Conservation (phyloP, 2,797 vertebrate genomes). For the Otus scops region DNA sequence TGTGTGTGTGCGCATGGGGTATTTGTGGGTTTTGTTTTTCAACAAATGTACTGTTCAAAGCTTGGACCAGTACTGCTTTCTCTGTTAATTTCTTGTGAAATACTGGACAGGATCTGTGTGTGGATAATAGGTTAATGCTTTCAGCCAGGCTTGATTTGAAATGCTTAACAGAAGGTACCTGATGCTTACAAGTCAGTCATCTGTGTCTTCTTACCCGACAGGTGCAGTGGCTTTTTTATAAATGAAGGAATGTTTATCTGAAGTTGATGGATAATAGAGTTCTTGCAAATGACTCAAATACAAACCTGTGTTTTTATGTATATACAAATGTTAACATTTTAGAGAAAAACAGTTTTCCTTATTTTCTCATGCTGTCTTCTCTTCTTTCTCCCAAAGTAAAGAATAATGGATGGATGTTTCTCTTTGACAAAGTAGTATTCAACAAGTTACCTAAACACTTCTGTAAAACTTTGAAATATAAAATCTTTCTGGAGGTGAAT, state of each 20-base stretch:
- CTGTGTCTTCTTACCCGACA: not conserved
- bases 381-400: not conserved
- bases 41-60: not conserved
- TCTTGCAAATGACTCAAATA: not conserved
- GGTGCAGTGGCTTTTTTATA: not conserved
- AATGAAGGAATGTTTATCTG: not conserved
- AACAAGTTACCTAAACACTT: not conserved
- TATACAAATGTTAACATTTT: not conserved
- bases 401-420: not conserved
- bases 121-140: not conserved
- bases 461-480: not conserved
- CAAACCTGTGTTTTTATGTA: not conserved
- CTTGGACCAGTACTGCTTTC: not conserved
- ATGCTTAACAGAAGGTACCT: not conserved
- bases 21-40: not conserved
- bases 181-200: not conserved
- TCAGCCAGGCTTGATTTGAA: not conserved
- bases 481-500: not conserved
- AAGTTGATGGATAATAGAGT: not conserved
- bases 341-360: not conserved
- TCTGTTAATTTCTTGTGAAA: not conserved
- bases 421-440: not conserved
- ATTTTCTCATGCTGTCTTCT: not conserved
- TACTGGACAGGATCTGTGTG: not conserved
- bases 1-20: fast-evolving